Percentiles rank a stretch among this genome's conserved stretches.
Evolutionary conservation across 1,140 invertebrate genomes (phyloP).

Genomic region (Metopolophium dirhodum): DNA sequence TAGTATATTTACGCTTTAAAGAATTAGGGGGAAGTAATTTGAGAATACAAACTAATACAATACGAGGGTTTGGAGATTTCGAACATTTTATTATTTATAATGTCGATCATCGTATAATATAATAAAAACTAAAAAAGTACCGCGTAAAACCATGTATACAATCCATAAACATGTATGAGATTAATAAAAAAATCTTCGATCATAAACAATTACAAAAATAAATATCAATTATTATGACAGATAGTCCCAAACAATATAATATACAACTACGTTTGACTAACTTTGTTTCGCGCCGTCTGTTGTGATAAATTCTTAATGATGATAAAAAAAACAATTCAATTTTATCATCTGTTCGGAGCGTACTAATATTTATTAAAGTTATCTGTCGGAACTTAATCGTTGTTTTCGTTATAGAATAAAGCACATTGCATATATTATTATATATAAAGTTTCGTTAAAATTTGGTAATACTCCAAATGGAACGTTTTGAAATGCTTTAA

Average conservation of each 20-base stretch:
- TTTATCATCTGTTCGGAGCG: neutral
- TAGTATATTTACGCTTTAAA: neutral
- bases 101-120: neutral
- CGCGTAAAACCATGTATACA: neutral
- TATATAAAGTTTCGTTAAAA: neutral
- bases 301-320: neutral
- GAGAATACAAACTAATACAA: neutral
- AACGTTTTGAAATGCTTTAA: neutral
- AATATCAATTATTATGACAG: neutral
- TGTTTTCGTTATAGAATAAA: neutral
- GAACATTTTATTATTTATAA: neutral
- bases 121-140: neutral
- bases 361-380: conserved; percentile 1
- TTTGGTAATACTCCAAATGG: neutral
- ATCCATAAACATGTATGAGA: neutral
- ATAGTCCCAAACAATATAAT: neutral
- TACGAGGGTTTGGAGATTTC: neutral
- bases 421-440: neutral
- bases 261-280: neutral
- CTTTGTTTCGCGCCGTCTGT: neutral
- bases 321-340: neutral
- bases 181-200: neutral
- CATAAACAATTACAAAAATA: neutral
- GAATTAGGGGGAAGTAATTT: neutral
- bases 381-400: neutral